A percentile compares a stretch with the other conserved stretches of the same genome.
Conservation (phyloP, 2,888 invertebrate species). For the Bruchidius siliquastri region DNA sequence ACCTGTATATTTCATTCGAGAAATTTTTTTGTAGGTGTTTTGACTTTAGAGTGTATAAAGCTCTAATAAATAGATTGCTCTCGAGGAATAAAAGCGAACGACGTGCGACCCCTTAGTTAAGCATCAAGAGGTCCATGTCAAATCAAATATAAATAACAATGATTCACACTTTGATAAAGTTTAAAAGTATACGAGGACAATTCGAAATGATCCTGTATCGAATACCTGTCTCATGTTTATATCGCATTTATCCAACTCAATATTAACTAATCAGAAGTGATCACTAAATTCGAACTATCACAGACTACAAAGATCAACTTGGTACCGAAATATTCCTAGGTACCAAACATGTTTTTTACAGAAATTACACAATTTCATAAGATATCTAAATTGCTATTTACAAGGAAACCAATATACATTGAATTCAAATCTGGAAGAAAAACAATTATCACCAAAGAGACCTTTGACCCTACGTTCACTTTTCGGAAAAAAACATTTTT, state of each 20-base stretch:
- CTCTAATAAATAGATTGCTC: too few relatives aligned
- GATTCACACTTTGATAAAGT: too few relatives aligned
- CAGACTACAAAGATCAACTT: conserved; percentile 16
- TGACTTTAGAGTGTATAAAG: too few relatives aligned
- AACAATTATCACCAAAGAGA: neutral
- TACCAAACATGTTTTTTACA: neutral
- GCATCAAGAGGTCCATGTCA: too few relatives aligned
- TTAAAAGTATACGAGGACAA: neutral
- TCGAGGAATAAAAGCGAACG: too few relatives aligned
- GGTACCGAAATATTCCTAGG: neutral
- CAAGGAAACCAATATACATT: neutral
- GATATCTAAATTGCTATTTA: neutral
- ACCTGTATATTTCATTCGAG: too few relatives aligned
- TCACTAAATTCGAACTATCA: conserved; percentile 19
- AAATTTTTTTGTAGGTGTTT: too few relatives aligned
- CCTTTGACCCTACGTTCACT: neutral
- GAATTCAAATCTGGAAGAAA: neutral
- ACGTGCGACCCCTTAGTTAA: too few relatives aligned
- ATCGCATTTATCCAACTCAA: neutral
- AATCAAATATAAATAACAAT: too few relatives aligned
- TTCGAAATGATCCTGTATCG: too few relatives aligned
- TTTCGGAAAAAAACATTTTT: neutral
- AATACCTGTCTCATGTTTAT: too few relatives aligned
- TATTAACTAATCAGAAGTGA: neutral
- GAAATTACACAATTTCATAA: neutral